Conservation (phyloP, 2,797 vertebrate genomes). For the Schizopygopsis pylzovi region DNA sequence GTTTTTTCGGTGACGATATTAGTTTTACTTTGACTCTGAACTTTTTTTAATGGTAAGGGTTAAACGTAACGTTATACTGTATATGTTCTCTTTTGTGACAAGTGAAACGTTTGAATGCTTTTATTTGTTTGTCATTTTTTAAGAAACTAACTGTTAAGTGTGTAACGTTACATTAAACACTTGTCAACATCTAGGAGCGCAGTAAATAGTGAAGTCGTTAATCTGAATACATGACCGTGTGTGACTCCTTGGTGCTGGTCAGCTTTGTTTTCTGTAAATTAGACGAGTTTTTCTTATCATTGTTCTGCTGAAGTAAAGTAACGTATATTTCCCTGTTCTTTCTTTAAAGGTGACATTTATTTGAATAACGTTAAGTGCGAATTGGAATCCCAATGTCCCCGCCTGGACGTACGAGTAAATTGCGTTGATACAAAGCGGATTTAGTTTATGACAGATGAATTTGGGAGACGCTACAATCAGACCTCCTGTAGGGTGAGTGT, state of each 20-base stretch:
- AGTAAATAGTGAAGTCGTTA: neutral
- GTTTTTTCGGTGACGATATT: neutral
- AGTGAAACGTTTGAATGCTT: neutral
- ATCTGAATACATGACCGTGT: neutral
- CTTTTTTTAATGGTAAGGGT: neutral
- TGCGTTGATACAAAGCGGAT: slow-evolving; percentile 30
- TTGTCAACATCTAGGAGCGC: neutral
- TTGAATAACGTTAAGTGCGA: slow-evolving; percentile 31
- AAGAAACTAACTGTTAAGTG: too few relatives aligned
- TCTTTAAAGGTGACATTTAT: slow-evolving; percentile 58
- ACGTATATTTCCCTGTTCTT: neutral
- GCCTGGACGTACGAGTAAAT: slow-evolving; percentile 7
- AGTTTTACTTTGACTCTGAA: neutral
- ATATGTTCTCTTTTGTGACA: neutral
- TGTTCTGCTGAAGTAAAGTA: neutral
- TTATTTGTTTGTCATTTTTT: neutral
- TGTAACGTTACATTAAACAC: neutral
- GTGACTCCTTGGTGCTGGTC: neutral
- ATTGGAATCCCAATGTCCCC: slow-evolving; percentile 48
- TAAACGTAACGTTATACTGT: neutral
- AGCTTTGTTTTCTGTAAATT: neutral
- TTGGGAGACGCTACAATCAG: slow-evolving; percentile 48
- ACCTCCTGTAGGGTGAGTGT: slow-evolving; percentile 59
- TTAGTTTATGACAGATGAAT: slow-evolving; percentile 46
- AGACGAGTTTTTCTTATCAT: neutral